Evolutionary conservation across 2,888 invertebrate genomes (phyloP).

Genomic region (Phlogophora meticulosa): DNA sequence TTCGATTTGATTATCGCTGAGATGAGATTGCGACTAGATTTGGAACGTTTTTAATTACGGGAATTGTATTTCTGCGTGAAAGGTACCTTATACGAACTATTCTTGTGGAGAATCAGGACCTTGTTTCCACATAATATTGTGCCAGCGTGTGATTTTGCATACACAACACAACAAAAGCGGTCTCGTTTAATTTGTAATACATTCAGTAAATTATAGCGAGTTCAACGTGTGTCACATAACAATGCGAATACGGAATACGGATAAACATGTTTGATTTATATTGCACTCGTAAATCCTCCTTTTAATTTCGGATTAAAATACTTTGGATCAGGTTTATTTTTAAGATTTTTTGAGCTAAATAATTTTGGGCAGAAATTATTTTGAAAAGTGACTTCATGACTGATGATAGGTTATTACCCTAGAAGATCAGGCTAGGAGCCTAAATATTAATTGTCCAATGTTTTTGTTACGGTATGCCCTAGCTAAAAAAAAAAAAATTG

Average conservation of each 20-base stretch:
- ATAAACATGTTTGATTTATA: slow-evolving; percentile 56
- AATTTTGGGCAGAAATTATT: not conserved
- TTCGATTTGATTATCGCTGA: too few species aligned
- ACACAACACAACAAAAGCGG: slow-evolving; percentile 18
- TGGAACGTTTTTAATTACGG: too few species aligned
- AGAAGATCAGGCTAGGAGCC: too few species aligned
- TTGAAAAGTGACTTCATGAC: not conserved
- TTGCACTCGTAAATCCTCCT: slow-evolving; percentile 39
- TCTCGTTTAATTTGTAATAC: slow-evolving; percentile 53
- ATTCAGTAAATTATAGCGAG: slow-evolving; percentile 48
- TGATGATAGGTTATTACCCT: not conserved
- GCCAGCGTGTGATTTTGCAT: slow-evolving; percentile 23
- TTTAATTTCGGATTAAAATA: slow-evolving; percentile 26
- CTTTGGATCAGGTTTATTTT: slow-evolving; percentile 7
- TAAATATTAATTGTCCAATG: too few species aligned
- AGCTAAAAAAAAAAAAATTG: too few species aligned
- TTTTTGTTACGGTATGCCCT: too few species aligned
- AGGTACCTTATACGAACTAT: not conserved
- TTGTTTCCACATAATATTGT: not conserved
- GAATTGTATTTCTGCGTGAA: too few species aligned
- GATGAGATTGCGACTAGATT: too few species aligned
- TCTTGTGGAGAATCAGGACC: not conserved
- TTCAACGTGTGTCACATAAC: slow-evolving; percentile 28
- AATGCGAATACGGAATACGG: slow-evolving; percentile 29
- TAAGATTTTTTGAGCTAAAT: not conserved